Conservation (phyloP, 2,113 vertebrate species). For the Mystacornis crossleyi region DNA sequence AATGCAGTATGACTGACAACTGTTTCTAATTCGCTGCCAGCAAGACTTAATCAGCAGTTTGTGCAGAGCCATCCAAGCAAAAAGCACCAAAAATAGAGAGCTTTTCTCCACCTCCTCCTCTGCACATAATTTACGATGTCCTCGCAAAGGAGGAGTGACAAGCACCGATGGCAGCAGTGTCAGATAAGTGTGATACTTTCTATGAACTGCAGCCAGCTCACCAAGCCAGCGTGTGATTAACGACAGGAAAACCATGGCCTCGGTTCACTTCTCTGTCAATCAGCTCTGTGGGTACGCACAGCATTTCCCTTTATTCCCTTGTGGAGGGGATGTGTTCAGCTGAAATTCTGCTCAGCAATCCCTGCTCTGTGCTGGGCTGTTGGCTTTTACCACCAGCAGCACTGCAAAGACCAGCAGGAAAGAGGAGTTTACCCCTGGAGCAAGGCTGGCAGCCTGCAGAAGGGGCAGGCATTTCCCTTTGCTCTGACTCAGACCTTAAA, state of each 20-base stretch:
- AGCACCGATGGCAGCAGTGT: slow-evolving; percentile 31
- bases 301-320: not conserved
- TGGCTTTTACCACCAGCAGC: not conserved
- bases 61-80: slow-evolving; percentile 20
- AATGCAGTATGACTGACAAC: not conserved
- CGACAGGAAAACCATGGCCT: slow-evolving; percentile 52
- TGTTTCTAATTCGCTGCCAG: slow-evolving; percentile 28
- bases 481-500: not conserved
- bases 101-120: slow-evolving; percentile 35
- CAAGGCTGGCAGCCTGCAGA: not conserved
- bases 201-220: slow-evolving; percentile 58
- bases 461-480: not conserved
- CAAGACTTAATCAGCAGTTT: slow-evolving; percentile 26
- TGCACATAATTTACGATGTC: not conserved
- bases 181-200: slow-evolving; percentile 41
- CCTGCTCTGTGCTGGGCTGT: not conserved
- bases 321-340: not conserved
- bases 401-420: not conserved
- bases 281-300: not conserved
- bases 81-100: slow-evolving; percentile 13
- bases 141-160: not conserved
- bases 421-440: not conserved
- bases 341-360: not conserved
- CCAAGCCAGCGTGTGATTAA: not conserved
- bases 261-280: slow-evolving; percentile 5